Evolutionary conservation across 2,888 invertebrate species (phyloP), one percentile per base, ranked within the genome.

Genomic region (Erpobdella octoculata): DNA sequence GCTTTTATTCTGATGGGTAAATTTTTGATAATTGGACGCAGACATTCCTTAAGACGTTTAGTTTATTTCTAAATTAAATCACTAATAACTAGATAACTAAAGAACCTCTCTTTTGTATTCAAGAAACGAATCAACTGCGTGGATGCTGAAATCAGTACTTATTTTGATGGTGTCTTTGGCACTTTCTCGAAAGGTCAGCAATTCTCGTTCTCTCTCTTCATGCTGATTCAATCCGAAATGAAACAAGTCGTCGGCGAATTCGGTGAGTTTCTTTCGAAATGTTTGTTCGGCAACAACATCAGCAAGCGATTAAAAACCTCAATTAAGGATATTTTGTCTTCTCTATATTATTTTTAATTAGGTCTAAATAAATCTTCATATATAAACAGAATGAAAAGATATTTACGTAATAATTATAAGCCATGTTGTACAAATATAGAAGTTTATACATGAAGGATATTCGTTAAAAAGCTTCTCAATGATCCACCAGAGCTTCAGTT

Each of bases 71-170:
- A n/a, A 59, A 59, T 65, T 18, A 33, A 64, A 31, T 64, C 9
- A 12, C 35, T 12, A 35, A 31, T 15, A 33, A 64, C 9, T 12
- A 64, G 35, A 33, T 15, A 25, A n/a, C 37, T 28, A 15, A 18
- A 38, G 2, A 36, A 71, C 71, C 67, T 25, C 37, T 36, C 41
- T 31, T 38, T 71, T 71, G 71, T 67, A 59, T 6, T 67, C 71
- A 1, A 71, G 67, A 31, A 71, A 71, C 37, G 36, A 38, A n/a
- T 67, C 71, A 33, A 71, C 38, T 18, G 28, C 21, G 6, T 33
- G 31, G 18, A 36, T 66, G 59, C 59, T 67, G 53, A 36, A 65
- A 28, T 31, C 2, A n/a, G 46, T 69, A 33, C 48, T 48, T 0
- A 25, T 48, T 21, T 53, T 33, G 36, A 69, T 69, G 33, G 21